Base-by-base conservation (phyloP, 2,888 invertebrate genomes). In the Epinotia nisella region DNA sequence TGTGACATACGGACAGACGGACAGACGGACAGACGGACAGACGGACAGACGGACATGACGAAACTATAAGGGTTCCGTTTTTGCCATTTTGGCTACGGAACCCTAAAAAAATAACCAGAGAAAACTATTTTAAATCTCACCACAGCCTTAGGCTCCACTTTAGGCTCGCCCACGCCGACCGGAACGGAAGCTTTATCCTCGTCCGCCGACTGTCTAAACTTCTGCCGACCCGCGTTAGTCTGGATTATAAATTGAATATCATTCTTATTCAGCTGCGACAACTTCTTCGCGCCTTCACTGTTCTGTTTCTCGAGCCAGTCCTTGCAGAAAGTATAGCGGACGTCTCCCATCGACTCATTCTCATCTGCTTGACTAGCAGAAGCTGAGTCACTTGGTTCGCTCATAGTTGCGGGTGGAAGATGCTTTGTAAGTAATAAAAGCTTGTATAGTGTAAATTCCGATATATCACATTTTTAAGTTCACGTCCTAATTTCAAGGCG, bases 261-360 rank as follows among this genome's bases (percentile, higher is more conserved):
- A 76, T 92, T 90, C 76, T 89, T 86, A 77, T 91, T 91, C 70
- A 87, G 88, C 68, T 83, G 79, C 0, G 88, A 83, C 51, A 87
- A 79, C 73, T 89, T 90, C 71, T 88, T 88, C 0, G 88, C 83
- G 71, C 85, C 84, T 68, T 85, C 81, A 71, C 84, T 87, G 71
- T 91, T 90, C 76, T 93, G 93, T 75, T 87, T 87, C 74, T 90
- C 86, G 21, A 93, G 82, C 93, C 93, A 93, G 75, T 91, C 88
- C 77, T 87, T 76, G 76, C 93, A 93, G 3, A 91, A 88, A 1
- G 81, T 35, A 45, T 65, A 60, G 1, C 74, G 70, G 13, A 66
- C 17, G 15, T 66, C 70, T 35, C 60, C 29, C 13, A 58, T 70
- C 10, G 70, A 17, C 9, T 67, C 35, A 35, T 10, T 58, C 17